phyloP scores from a whole-genome alignment of 1,140 invertebrate species.

The Diabrotica undecimpunctata region DNA sequence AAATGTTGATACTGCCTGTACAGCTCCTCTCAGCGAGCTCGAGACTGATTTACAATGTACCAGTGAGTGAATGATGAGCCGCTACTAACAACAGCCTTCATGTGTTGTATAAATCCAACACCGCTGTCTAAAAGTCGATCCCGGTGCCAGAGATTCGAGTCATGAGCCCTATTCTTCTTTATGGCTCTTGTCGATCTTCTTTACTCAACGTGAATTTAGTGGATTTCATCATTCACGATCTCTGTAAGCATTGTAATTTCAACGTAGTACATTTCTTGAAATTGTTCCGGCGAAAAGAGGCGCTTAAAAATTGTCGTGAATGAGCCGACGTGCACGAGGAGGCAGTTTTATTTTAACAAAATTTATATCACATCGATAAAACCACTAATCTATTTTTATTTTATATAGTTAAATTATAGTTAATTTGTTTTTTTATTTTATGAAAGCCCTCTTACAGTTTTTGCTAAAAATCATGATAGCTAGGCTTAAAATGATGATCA shows the following conservation, averaged over 20 bases:
- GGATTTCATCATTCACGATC: slow-evolving; percentile 21
- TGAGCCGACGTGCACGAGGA: too few species aligned
- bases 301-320: not conserved
- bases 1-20: slow-evolving; percentile 29
- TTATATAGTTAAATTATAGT: too few species aligned
- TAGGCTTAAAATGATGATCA: too few species aligned
- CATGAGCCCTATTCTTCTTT: slow-evolving; percentile 21
- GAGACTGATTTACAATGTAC: slow-evolving; percentile 39
- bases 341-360: too few species aligned
- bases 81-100: slow-evolving; percentile 44
- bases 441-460: too few species aligned
- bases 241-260: slow-evolving; percentile 5
- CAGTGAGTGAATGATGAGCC: slow-evolving; percentile 40
- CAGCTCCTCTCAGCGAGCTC: not conserved
- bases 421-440: too few species aligned
- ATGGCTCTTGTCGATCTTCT: slow-evolving; percentile 10
- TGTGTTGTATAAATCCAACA: slow-evolving; percentile 43
- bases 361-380: too few species aligned
- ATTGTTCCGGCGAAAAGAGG: not conserved
- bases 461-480: too few species aligned
- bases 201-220: slow-evolving; percentile 16
- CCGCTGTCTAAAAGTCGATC: slow-evolving; percentile 23
- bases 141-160: slow-evolving; percentile 19
- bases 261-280: not conserved
- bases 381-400: too few species aligned